Base-by-base conservation (phyloP, 2,113 vertebrate species). In the Muntiacus reevesi region DNA sequence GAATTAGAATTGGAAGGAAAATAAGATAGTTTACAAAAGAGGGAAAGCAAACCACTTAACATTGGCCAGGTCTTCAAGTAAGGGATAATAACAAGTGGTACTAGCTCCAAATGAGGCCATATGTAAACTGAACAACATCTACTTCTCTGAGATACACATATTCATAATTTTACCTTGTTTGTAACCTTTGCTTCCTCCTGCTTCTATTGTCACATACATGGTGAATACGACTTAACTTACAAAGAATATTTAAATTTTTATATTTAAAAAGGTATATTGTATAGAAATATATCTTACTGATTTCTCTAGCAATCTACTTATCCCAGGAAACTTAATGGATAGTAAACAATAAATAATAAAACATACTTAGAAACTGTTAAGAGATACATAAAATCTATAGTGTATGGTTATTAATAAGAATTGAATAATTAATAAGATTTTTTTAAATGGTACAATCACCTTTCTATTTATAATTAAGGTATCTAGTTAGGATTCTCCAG, bases 1-100 rank as follows among this genome's bases (percentile, higher is more conserved):
- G 59, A 96, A 96, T 55, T 96, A 91, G 54, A 96, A 96, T 86
- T 88, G 54, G 67, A 95, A 91, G n/a, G 89, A 93, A 97, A 97
- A 96, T 74, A 87, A 97, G 95, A 92, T 81, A 87, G 62, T 60
- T 95, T 90, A 71, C 79, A 87, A 94, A 94, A 97, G 95, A 79
- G 92, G 92, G 52, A 96, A 95, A 93, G 94, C 54, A 95, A 96
- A 88, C 60, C 45, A 96, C 87, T 95, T 97, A 92, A 90, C 43
- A 82, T 40, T 90, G 86, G 50, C 50, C 36, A 16, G 28, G 30
- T 94, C 83, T 93, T 93, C 76, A 87, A 90, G 94, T 71, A 89
- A 95, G 79, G 55, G 78, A 94, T 55, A 50, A 81, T 64, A 93
- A 89, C 76, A 96, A 95, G 94, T 94, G 83, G 71, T 52, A 87